These are phyloP conservation scores for Formica selysi DNA, from an alignment of 1,140 invertebrate species.

Conservation along the genomic window DNA sequence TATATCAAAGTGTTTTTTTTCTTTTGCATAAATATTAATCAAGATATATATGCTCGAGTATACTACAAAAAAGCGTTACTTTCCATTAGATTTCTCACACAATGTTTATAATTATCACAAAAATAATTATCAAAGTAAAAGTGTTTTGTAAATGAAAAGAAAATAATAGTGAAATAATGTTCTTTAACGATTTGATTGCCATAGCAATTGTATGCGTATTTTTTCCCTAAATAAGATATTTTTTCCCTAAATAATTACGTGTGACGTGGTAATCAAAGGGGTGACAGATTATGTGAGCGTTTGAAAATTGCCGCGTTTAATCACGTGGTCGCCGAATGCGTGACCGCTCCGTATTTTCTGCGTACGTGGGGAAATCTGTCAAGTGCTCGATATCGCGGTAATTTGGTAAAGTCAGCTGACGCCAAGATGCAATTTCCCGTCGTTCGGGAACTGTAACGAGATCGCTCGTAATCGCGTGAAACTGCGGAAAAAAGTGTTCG, in stretches of 20 bases:
- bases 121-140: too few relatives aligned
- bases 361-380: conserved; percentile 44
- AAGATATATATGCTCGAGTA: background rate
- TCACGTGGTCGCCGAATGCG: conserved; percentile 37
- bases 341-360: conserved; percentile 21
- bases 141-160: too few relatives aligned
- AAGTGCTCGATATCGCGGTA: conserved; percentile 61
- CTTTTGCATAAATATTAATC: background rate
- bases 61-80: background rate
- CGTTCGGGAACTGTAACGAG: conserved; percentile 49
- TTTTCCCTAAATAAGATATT: too few relatives aligned
- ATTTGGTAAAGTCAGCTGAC: conserved; percentile 71
- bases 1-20: background rate
- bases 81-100: background rate
- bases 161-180: too few relatives aligned
- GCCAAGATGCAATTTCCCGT: conserved; percentile 66
- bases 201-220: too few relatives aligned
- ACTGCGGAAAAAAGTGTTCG: conserved; percentile 12
- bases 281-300: background rate
- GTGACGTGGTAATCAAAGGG: background rate
- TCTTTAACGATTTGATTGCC: too few relatives aligned
- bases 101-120: conserved; percentile 11
- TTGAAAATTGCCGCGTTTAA: conserved; percentile 30
- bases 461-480: conserved; percentile 49
- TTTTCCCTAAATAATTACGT: too few relatives aligned